Percentiles rank a stretch among this genome's conserved stretches.
Evolutionary conservation across 2,888 invertebrate species (phyloP).

Genomic region (Autographa pulchrina): DNA sequence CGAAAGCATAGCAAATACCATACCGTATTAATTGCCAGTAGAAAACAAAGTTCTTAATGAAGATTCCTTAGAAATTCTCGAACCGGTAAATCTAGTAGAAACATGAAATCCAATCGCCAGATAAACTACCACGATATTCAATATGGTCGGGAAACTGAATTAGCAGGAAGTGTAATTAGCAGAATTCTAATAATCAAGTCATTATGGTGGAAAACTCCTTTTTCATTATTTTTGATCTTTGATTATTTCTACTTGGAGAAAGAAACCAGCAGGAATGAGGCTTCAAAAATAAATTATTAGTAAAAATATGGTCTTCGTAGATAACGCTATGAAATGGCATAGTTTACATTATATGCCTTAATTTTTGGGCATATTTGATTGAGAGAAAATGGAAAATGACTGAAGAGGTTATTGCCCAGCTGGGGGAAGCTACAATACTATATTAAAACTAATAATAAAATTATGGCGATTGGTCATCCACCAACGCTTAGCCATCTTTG

Average conservation of each 20-base stretch:
- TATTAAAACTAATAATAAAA: too few relatives aligned
- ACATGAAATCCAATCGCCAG: slow-evolving; percentile 4
- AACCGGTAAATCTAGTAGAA: not conserved
- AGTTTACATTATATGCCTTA: too few relatives aligned
- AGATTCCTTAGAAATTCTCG: not conserved
- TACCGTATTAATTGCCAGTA: not conserved
- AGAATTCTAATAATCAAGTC: not conserved
- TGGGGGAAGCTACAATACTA: too few relatives aligned
- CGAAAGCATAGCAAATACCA: not conserved
- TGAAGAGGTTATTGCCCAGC: too few relatives aligned
- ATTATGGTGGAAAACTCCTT: not conserved
- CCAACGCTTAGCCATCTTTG: too few relatives aligned
- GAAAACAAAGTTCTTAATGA: slow-evolving; percentile 4
- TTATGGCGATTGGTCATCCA: too few relatives aligned
- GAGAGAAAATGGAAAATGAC: too few relatives aligned
- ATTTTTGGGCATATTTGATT: too few relatives aligned
- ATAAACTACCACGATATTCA: not conserved
- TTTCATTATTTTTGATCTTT: not conserved
- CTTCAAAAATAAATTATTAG: too few relatives aligned
- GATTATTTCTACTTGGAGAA: not conserved
- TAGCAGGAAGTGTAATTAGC: not conserved
- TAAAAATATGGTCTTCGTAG: too few relatives aligned
- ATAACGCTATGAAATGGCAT: too few relatives aligned
- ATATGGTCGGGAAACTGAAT: not conserved
- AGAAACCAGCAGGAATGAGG: too few relatives aligned